Conservation (phyloP, 2,888 invertebrate species). For the Tinea trinotella region DNA sequence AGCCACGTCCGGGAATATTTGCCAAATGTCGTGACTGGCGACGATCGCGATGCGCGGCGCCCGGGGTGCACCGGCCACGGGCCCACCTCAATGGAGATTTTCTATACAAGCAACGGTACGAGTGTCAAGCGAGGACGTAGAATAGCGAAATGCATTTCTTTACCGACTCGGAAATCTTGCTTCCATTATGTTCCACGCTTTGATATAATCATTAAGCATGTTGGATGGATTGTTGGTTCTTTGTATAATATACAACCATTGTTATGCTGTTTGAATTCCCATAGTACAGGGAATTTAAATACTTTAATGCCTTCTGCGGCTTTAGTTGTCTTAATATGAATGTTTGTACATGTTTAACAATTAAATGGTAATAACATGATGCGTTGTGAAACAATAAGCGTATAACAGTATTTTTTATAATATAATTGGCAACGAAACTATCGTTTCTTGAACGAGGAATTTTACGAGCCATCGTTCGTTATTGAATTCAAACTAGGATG, state of each 20-base stretch:
- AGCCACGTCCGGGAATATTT: constrained; percentile 60
- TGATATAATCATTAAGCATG: constrained; percentile 10
- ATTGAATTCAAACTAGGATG: constrained; percentile 10
- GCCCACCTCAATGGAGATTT: constrained; percentile 57
- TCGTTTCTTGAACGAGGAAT: background rate
- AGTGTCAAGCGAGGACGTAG: constrained; percentile 39
- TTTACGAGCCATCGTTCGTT: constrained; percentile 7
- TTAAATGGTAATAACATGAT: no score
- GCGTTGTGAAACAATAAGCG: no score
- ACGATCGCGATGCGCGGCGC: constrained; percentile 67
- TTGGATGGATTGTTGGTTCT: background rate
- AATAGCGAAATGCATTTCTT: constrained; percentile 13
- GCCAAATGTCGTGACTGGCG: constrained; percentile 69
- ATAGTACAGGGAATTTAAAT: background rate
- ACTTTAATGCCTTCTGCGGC: background rate
- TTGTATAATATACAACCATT: background rate
- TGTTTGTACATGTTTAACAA: no score
- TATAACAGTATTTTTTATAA: background rate
- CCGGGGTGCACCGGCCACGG: constrained; percentile 49
- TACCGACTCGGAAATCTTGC: constrained; percentile 2
- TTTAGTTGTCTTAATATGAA: background rate
- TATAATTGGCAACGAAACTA: background rate
- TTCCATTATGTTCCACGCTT: constrained; percentile 13
- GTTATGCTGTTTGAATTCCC: constrained; percentile 4
- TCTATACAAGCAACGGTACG: constrained; percentile 57